Conservation (phyloP, 2,888 invertebrate genomes). For the Platycnemis pennipes region DNA sequence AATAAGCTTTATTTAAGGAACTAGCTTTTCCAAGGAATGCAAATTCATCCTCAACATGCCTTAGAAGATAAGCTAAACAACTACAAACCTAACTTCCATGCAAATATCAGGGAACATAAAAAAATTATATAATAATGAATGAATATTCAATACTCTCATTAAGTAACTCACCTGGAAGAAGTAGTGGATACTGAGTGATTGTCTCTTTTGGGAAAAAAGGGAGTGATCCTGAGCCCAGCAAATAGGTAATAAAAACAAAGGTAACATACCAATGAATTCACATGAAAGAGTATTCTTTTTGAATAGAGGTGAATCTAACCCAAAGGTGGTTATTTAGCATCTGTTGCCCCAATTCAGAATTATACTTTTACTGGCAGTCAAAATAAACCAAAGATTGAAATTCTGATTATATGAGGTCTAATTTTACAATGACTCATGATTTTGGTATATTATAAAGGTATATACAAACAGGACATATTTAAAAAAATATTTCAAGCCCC, state of each 20-base stretch:
- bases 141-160: background rate
- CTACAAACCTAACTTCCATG: background rate
- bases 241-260: slow-evolving; percentile 30
- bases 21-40: background rate
- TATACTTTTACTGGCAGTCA: too few relatives aligned
- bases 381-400: too few relatives aligned
- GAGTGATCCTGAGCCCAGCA: slow-evolving; percentile 58
- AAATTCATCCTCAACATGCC: background rate
- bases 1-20: background rate
- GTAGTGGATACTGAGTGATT: slow-evolving; percentile 46
- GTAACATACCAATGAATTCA: slow-evolving; percentile 70
- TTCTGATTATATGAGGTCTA: too few relatives aligned
- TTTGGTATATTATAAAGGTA: too few relatives aligned
- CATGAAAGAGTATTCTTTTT: slow-evolving; percentile 43
- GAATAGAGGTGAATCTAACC: too few relatives aligned
- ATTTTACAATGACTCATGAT: too few relatives aligned
- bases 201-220: slow-evolving; percentile 58
- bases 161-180: slow-evolving; percentile 19
- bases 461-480: too few relatives aligned
- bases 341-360: too few relatives aligned
- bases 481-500: too few relatives aligned
- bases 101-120: background rate
- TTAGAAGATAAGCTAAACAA: background rate
- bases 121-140: background rate
- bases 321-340: too few relatives aligned